Base-by-base conservation (phyloP, 2,888 invertebrate genomes). In the Dexiosoma caninum region DNA sequence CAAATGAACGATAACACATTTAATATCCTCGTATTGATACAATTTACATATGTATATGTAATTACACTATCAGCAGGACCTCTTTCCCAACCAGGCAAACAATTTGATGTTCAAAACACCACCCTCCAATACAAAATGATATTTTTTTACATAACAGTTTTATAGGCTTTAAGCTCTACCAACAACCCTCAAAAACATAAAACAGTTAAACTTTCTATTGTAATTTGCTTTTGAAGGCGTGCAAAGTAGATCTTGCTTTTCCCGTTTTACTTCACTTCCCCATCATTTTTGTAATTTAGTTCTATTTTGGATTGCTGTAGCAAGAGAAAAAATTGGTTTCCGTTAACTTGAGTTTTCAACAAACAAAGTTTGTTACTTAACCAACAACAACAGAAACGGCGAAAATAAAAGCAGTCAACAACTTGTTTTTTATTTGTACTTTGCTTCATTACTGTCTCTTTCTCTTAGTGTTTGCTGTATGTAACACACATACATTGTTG, bases 311-410 rank as follows among this genome's bases (percentile, higher is more conserved):
- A 51, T 27, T 27, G 57, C 75, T 75, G 79, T 69, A 40, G 75
- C 60, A 66, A 62, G 51, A 64, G 64, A 71, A 59, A 64, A 35
- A 53, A 30, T 66, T 64, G 70, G 35, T 53, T 69, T 67, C 76
- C 77, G 77, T 44, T 42, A 42, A 57, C 59, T 76, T 71, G 71
- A 46, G 49, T 14, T 55, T 62, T 30, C 32, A 51, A 55, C 32
- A 69, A 53, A 64, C 53, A 74, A 19, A 40, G 46, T 78, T 66
- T 67, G 46, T 49, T 19, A 69, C 60, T 74, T 62, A 27, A n/a
- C 9, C 46, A 55, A 49, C 23, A 16, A 66, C 9, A 44, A 30
- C 21, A 55, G 23, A n/a, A 30, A 62, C 57, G 49, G 12, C 16
- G 12, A 55, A 23, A 53, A 16, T 14, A 1, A 23, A 1, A 10